These are phyloP conservation scores for Argya squamiceps DNA, from an alignment of 2,797 vertebrate genomes.

Conservation along the genomic window DNA sequence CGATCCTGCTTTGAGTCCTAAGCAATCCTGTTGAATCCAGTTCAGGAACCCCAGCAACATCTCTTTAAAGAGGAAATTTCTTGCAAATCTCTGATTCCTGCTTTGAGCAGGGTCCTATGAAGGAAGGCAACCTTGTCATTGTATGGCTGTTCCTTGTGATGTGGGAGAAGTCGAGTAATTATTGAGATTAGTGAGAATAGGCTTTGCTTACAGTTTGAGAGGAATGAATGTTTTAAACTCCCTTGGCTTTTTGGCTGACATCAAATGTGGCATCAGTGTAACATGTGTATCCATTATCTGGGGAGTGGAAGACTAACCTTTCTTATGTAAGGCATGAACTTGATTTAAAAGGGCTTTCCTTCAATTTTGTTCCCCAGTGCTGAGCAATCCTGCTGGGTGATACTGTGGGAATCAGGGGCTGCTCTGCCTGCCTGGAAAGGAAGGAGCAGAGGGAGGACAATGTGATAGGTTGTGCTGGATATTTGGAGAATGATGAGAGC, in stretches of 20 bases:
- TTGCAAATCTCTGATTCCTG: not conserved
- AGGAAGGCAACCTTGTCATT: not conserved
- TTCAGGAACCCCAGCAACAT: not conserved
- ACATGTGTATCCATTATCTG: not conserved
- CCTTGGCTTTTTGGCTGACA: not conserved
- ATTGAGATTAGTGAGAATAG: not conserved
- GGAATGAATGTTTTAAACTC: not conserved
- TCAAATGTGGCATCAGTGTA: slow-evolving; percentile 3
- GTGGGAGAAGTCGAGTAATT: not conserved
- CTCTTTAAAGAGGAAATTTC: not conserved
- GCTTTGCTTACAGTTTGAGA: not conserved
- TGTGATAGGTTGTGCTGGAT: not conserved
- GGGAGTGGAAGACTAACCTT: not conserved
- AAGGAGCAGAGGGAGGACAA: not conserved
- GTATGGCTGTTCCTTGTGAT: rapidly evolving
- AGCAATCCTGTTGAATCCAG: not conserved
- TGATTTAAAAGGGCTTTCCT: not conserved
- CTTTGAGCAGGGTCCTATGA: not conserved
- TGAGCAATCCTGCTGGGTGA: not conserved
- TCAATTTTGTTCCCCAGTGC: not conserved
- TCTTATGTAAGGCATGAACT: not conserved
- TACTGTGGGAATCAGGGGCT: not conserved
- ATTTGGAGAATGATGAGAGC: not conserved
- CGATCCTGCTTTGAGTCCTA: rapidly evolving
- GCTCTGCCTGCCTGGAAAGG: not conserved